phyloP scores from a whole-genome alignment of 64 coral and sea anemone species.

The Platygyra sinensis region DNA sequence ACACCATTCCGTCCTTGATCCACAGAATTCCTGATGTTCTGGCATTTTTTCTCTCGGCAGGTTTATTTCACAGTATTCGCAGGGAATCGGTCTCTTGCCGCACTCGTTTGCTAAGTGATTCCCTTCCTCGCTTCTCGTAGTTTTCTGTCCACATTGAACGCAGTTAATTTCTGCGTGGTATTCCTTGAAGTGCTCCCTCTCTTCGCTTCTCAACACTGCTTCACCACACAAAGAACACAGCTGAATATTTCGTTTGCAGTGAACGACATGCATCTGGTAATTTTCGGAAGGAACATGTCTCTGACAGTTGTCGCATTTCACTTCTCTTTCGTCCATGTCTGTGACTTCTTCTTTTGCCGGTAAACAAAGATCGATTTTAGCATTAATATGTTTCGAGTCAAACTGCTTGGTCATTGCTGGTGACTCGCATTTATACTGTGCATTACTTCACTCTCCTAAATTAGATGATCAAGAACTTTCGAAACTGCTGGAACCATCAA shows the following conservation, averaged over 20 bases:
- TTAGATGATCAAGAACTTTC: not conserved
- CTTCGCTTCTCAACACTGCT: not conserved
- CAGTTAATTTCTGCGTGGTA: slow-evolving; percentile 40
- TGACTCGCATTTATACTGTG: not conserved
- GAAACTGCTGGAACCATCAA: not conserved
- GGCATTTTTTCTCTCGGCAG: slow-evolving; percentile 13
- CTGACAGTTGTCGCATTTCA: slow-evolving; percentile 29
- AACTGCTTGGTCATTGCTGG: not conserved
- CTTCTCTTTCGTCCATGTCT: not conserved
- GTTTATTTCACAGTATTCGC: slow-evolving; percentile 10
- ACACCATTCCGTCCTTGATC: slow-evolving; percentile 58
- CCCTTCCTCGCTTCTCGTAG: slow-evolving; percentile 15
- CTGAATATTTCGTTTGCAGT: slow-evolving; percentile 53
- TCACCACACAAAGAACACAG: slow-evolving; percentile 40
- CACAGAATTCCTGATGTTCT: slow-evolving; percentile 54
- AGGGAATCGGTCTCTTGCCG: not conserved
- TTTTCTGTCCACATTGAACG: slow-evolving; percentile 35
- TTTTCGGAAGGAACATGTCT: slow-evolving; percentile 47
- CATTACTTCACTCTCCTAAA: not conserved
- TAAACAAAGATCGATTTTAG: not conserved
- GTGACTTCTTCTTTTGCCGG: not conserved
- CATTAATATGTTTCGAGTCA: not conserved
- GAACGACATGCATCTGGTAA: slow-evolving; percentile 47
- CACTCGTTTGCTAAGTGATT: slow-evolving; percentile 41
- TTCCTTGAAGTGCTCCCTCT: slow-evolving; percentile 33